Evolutionary conservation across 2,113 vertebrate species (phyloP).

Genomic region (Saccopteryx leptura): DNA sequence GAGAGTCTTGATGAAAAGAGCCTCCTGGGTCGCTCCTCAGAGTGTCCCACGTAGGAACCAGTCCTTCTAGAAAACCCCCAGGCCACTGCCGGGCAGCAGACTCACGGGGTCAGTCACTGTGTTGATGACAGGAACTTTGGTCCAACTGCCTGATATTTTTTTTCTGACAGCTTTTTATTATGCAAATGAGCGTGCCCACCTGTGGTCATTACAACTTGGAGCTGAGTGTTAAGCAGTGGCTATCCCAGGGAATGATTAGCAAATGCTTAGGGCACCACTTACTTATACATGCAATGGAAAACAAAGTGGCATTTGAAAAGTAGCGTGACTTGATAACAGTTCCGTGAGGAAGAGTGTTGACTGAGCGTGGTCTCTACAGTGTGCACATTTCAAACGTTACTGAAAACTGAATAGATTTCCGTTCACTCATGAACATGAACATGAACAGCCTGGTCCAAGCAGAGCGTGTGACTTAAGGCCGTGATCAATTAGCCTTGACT

Average conservation of each 20-base stretch:
- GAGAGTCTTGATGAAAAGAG: neutral
- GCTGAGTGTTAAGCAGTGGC: neutral
- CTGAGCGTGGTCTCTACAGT: neutral
- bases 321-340: neutral
- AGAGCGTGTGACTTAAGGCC: neutral
- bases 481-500: neutral
- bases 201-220: neutral
- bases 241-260: neutral
- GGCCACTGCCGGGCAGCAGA: no score
- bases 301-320: slow-evolving; percentile 32
- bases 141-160: neutral
- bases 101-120: neutral
- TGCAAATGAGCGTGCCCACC: neutral
- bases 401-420: neutral
- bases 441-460: neutral
- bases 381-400: neutral
- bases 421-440: neutral
- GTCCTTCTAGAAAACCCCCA: neutral
- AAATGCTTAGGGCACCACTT: neutral
- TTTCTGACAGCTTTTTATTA: neutral
- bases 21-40: neutral
- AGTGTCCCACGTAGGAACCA: neutral
- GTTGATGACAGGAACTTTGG: neutral
- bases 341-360: neutral
- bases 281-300: slow-evolving; percentile 3